A percentile compares a stretch with the other conserved stretches of the same genome.
Evolutionary conservation across 2,797 vertebrate species (phyloP).

Genomic region (Halcyon badia): DNA sequence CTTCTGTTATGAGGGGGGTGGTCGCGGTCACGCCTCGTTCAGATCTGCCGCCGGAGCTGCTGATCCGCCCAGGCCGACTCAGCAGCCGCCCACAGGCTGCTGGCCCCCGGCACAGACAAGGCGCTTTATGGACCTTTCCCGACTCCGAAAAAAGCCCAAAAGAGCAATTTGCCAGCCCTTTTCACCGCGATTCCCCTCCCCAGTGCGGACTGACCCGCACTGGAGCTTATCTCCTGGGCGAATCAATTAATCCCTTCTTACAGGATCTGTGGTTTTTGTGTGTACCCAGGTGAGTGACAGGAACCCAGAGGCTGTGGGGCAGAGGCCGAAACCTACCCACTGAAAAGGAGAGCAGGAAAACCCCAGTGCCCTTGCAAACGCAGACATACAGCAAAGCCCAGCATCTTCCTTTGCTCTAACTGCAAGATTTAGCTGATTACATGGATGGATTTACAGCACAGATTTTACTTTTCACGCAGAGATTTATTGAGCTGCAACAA

Average conservation of each 20-base stretch:
- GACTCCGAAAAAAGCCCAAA: too few relatives aligned
- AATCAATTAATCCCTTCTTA: background rate
- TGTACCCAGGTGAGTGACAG: background rate
- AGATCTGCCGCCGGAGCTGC: too few relatives aligned
- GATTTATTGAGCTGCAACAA: constrained; percentile 44
- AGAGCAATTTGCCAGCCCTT: too few relatives aligned
- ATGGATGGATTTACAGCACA: background rate
- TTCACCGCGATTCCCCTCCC: too few relatives aligned
- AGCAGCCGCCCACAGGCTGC: too few relatives aligned
- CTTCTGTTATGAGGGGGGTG: too few relatives aligned
- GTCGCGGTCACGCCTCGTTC: too few relatives aligned
- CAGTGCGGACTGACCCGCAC: too few relatives aligned
- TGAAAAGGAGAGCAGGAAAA: background rate
- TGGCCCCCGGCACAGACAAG: too few relatives aligned
- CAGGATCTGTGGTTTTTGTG: background rate
- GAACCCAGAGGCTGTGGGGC: background rate
- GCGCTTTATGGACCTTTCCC: too few relatives aligned
- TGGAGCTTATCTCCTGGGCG: too few relatives aligned
- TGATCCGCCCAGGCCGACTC: too few relatives aligned
- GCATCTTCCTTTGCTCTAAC: background rate
- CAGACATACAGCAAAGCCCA: background rate
- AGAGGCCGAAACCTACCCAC: background rate
- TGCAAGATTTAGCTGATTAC: background rate
- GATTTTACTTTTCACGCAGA: background rate
- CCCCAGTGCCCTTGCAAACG: background rate